A percentile compares a stretch with the other conserved stretches of the same genome.
These are phyloP conservation scores for Dryas iulia DNA, from an alignment of 1,140 invertebrate genomes.

Conservation along the genomic window DNA sequence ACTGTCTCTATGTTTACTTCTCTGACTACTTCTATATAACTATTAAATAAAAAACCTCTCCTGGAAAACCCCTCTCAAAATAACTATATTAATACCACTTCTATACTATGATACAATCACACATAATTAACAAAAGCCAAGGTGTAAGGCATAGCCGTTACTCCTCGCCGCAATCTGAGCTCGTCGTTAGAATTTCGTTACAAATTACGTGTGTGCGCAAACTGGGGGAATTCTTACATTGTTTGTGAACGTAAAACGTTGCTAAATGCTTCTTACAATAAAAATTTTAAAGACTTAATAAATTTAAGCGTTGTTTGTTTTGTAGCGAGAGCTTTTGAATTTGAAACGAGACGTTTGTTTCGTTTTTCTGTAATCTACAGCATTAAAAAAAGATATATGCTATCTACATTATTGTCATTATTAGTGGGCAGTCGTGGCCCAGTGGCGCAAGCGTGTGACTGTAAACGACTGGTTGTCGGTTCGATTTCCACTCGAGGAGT, in stretches of 20 bases:
- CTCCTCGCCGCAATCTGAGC: neutral
- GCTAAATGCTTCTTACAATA: neutral
- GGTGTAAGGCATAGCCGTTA: constrained; percentile 3
- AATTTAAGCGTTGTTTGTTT: neutral
- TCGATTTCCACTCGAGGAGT: too few relatives aligned
- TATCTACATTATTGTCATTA: too few relatives aligned
- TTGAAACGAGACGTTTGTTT: too few relatives aligned
- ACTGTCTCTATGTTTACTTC: too few relatives aligned
- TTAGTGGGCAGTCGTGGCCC: too few relatives aligned
- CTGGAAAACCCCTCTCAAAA: neutral
- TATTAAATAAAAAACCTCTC: too few relatives aligned
- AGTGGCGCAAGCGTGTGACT: too few relatives aligned
- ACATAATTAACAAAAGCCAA: constrained; percentile 14
- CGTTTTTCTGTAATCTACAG: too few relatives aligned
- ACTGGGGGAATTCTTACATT: neutral
- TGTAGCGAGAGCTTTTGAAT: too few relatives aligned
- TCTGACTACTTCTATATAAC: too few relatives aligned
- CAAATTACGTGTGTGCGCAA: neutral
- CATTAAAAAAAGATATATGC: too few relatives aligned
- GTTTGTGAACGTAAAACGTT: neutral
- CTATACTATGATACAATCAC: neutral
- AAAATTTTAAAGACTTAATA: neutral
- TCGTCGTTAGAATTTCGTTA: constrained; percentile 2
- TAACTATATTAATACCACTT: neutral
- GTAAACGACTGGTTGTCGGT: too few relatives aligned